Conservation (phyloP, 2,113 vertebrate genomes). For the Microcebus griseorufus region DNA sequence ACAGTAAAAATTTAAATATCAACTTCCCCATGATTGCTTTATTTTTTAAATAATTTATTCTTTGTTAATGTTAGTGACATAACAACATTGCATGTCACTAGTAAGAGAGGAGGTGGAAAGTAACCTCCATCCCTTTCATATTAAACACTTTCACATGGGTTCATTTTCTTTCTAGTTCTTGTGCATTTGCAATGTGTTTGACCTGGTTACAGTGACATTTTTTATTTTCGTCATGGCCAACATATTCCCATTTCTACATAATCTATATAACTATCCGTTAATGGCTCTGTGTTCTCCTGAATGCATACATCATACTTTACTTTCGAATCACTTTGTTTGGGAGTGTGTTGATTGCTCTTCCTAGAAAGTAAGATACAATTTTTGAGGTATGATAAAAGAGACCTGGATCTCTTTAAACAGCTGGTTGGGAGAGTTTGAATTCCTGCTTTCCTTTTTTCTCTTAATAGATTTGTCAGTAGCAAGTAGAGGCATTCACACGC, state of each 20-base stretch:
- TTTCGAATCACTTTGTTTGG: constrained; percentile 39
- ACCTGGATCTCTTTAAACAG: not conserved
- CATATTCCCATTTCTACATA: not conserved
- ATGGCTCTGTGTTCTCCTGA: not conserved
- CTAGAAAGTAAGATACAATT: constrained; percentile 24
- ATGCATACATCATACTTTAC: not conserved
- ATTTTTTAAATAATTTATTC: not conserved
- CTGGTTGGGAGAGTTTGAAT: not conserved
- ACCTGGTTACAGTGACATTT: not conserved
- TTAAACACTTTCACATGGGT: not conserved
- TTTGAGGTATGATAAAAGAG: not conserved
- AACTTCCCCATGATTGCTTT: not conserved
- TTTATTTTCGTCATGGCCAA: not conserved
- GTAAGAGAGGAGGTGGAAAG: not conserved
- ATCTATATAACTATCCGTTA: not conserved
- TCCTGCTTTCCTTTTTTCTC: not conserved
- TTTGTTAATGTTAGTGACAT: not conserved
- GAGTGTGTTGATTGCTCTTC: not conserved
- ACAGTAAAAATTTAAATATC: not conserved
- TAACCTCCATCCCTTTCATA: not conserved
- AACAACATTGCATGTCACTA: not conserved
- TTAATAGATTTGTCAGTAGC: not conserved
- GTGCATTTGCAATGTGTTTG: not conserved
- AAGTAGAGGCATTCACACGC: not conserved
- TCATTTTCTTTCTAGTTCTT: not conserved